phyloP scores from a whole-genome alignment of 2,888 invertebrate species.

The Rhagonycha lutea region DNA sequence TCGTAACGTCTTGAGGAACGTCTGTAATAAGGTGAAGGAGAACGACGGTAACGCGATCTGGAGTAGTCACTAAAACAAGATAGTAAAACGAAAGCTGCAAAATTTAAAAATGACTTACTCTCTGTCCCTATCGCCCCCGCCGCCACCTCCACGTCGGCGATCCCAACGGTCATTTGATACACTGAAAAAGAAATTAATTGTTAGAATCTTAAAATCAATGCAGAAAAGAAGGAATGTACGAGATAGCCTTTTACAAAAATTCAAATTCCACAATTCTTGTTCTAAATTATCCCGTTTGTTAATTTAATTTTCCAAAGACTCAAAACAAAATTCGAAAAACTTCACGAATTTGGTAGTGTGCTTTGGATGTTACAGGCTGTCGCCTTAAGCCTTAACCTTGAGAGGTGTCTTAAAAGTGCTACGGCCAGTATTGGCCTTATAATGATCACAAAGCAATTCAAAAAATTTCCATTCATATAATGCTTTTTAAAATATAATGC shows the following conservation, averaged over 20 bases:
- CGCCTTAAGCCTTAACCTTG: too few species aligned
- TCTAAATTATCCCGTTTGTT: not conserved
- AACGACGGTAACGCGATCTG: slow-evolving; percentile 64
- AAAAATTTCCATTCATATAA: too few species aligned
- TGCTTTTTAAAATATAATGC: too few species aligned
- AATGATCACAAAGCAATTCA: too few species aligned
- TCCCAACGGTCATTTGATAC: slow-evolving; percentile 43
- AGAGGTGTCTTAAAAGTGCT: too few species aligned
- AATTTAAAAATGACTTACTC: slow-evolving; percentile 58
- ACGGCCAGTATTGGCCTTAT: too few species aligned
- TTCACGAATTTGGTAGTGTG: not conserved
- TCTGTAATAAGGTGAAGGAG: slow-evolving; percentile 76
- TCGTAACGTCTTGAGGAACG: slow-evolving; percentile 67
- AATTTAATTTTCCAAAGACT: not conserved
- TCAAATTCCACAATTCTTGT: not conserved
- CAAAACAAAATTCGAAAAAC: not conserved
- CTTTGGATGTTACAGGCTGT: not conserved
- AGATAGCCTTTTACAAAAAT: not conserved
- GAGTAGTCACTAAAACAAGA: slow-evolving; percentile 53
- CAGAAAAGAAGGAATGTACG: not conserved
- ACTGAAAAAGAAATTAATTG: slow-evolving; percentile 23
- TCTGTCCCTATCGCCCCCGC: slow-evolving; percentile 56
- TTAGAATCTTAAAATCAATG: not conserved
- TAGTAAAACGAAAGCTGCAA: not conserved
- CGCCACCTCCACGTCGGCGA: slow-evolving; percentile 54